phyloP scores from a whole-genome alignment of 2,888 invertebrate species.

The Eledona agricola region DNA sequence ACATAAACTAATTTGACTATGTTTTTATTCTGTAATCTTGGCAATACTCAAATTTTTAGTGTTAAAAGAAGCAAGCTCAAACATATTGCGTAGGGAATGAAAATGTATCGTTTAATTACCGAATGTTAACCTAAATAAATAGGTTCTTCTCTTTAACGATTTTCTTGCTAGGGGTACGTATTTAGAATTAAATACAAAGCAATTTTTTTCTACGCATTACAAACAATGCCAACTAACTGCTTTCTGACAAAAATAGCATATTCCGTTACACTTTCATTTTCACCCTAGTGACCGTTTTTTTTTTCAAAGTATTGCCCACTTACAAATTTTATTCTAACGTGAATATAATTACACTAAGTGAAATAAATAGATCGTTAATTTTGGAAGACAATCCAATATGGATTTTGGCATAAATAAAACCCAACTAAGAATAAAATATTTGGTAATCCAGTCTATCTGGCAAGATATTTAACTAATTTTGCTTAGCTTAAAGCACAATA shows the following conservation, averaged over 20 bases:
- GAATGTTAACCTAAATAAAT: too few species aligned
- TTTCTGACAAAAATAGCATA: conserved; percentile 11
- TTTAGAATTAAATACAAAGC: not conserved
- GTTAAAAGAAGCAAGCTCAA: conserved; percentile 21
- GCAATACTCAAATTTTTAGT: conserved; percentile 28
- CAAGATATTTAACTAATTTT: conserved; percentile 41
- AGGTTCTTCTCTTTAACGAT: too few species aligned
- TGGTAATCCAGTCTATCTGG: conserved; percentile 57
- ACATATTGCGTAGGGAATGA: not conserved
- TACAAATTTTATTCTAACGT: conserved; percentile 21
- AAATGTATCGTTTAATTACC: too few species aligned
- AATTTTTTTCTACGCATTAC: conserved; percentile 5
- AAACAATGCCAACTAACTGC: conserved; percentile 17
- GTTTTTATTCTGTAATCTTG: conserved; percentile 21
- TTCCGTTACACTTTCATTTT: conserved; percentile 18
- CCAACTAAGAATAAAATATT: conserved; percentile 46
- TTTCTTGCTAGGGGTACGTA: too few species aligned
- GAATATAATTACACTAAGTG: conserved; percentile 33
- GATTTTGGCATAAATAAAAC: conserved; percentile 39
- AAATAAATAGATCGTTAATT: conserved; percentile 34
- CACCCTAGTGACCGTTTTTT: conserved; percentile 11
- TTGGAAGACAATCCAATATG: conserved; percentile 47
- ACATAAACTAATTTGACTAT: conserved; percentile 30
- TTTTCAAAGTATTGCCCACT: conserved; percentile 33
- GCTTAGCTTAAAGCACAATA: conserved; percentile 38